These are phyloP conservation scores for Cataglyphis cursor DNA, from an alignment of 2,888 invertebrate genomes.

Conservation along the genomic window DNA sequence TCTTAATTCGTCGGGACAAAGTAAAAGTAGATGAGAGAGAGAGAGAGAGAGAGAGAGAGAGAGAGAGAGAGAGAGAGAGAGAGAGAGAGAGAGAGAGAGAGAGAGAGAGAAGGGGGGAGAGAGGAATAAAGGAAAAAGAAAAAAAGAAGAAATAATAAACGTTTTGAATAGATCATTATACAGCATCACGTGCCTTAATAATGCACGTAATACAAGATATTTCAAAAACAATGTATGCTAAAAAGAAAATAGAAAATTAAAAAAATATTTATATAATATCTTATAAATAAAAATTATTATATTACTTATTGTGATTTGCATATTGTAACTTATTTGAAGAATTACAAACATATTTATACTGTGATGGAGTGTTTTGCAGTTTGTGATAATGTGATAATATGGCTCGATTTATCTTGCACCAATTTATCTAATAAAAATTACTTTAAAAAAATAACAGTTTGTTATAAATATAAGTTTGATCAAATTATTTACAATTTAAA, in stretches of 20 bases:
- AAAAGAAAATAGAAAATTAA: neutral
- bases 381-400: neutral
- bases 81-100: no score
- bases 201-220: neutral
- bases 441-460: neutral
- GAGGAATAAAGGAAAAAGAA: neutral
- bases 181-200: neutral
- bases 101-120: neutral
- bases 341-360: neutral
- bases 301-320: neutral
- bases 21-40: neutral
- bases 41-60: neutral
- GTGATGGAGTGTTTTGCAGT: neutral
- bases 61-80: neutral
- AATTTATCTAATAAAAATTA: neutral
- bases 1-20: slow-evolving; percentile 4
- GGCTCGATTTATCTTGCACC: neutral
- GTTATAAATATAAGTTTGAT: neutral
- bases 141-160: no score
- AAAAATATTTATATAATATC: neutral
- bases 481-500: slow-evolving; percentile 2
- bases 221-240: no score
- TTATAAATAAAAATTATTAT: neutral
- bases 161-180: neutral
- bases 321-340: neutral